Base-by-base conservation (phyloP, 2,113 vertebrate genomes). In the Xiphorhynchus elegans region DNA sequence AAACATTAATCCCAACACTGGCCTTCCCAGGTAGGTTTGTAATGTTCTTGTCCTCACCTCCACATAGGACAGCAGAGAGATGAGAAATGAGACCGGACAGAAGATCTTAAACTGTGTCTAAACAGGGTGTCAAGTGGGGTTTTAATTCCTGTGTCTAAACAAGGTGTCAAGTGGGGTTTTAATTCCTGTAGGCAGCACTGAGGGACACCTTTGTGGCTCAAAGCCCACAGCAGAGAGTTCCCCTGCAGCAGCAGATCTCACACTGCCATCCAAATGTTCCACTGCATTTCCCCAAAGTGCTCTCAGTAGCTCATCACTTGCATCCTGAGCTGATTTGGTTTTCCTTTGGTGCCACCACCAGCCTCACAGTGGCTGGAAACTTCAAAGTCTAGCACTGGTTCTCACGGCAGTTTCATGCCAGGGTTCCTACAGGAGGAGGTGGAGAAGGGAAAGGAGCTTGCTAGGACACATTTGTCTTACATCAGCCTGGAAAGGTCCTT, bases 201-300 rank as follows among this genome's bases (percentile, higher is more conserved):
- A 8, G 52, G 26, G 2, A 4, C 10, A 58, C 24, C 52, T 87
- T 35, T 70, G 33, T 2, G 0, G 10, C 46, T 89, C 7, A 1
- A 60, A 35, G n/a, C 19, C 24, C 19, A 3, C 56, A 46, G 39
- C 55, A 31, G 2, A 17, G 42, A 67, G 58, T 42, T 91, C 78
- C 78, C 64, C 42, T 2, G 4, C 55, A n/a, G 11, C 80, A 93
- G 76, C 84, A 50, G 80, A 81, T 62, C 81, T 73, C 9, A 6
- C 37, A 11, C n/a, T 68, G 63, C 55, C 63, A 75, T 26, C 58
- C 72, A 52, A 39, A 60, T 26, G 52, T 52, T 76, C 47, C 79
- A 60, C 74, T 78, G 78, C 31, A 24, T 44, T 66, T 81, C 52
- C 87, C 77, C 50, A 21, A 60, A 73, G 59, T 23, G 14, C 26